A percentile compares a stretch with the other conserved stretches of the same genome.
Evolutionary conservation across 2,888 invertebrate species (phyloP).

Genomic region (Mythimna albipuncta): DNA sequence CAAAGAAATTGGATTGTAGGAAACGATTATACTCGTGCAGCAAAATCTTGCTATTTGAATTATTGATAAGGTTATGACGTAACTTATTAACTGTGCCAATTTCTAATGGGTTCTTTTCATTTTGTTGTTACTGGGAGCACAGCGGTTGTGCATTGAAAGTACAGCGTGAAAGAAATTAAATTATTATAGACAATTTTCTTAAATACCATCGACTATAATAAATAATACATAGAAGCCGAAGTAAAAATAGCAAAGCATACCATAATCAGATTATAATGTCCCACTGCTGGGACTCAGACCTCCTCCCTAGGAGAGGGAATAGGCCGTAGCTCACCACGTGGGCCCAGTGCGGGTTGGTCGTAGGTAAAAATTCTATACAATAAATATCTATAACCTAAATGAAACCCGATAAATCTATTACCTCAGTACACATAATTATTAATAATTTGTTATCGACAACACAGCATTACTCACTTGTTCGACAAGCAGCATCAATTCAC

Average conservation of each 20-base stretch:
- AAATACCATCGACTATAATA: not conserved
- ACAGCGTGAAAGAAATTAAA: not conserved
- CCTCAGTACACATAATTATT: not conserved
- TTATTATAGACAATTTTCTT: not conserved
- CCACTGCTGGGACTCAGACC: no score
- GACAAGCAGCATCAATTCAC: constrained; percentile 6
- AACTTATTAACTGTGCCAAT: constrained; percentile 43
- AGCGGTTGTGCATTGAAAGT: not conserved
- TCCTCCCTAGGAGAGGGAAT: no score
- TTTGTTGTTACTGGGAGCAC: not conserved
- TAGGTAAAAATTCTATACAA: no score
- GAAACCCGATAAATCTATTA: not conserved
- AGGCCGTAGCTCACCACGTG: no score
- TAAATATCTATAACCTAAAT: not conserved
- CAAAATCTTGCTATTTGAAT: constrained; percentile 68
- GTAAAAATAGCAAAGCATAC: no score
- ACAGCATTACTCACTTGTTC: not conserved
- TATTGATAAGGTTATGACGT: constrained; percentile 61
- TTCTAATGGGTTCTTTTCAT: not conserved
- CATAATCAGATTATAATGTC: no score
- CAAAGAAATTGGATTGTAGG: constrained; percentile 82
- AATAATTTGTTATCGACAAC: constrained; percentile 1
- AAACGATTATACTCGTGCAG: constrained; percentile 71
- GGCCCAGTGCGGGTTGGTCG: no score
- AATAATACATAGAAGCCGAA: no score